These are phyloP conservation scores for Corythornis cristatus DNA, from an alignment of 2,113 vertebrate genomes.

Conservation along the genomic window DNA sequence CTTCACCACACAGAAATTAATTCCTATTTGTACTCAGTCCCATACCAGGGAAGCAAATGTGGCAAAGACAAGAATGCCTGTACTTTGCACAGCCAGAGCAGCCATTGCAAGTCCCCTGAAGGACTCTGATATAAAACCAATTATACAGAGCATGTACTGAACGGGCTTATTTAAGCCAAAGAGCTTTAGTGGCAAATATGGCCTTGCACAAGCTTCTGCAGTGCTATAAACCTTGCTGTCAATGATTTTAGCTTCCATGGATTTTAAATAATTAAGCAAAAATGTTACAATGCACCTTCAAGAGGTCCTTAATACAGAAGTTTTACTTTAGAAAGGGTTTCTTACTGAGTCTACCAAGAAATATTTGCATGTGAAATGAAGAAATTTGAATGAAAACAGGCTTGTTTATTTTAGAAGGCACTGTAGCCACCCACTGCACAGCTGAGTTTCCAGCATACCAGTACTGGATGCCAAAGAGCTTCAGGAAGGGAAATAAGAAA, in stretches of 20 bases:
- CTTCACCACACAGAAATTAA: neutral
- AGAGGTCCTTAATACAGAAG: neutral
- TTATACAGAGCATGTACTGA: neutral
- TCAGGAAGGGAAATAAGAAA: conserved; percentile 25
- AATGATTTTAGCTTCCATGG: neutral
- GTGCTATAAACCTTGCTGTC: neutral
- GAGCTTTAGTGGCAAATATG: neutral
- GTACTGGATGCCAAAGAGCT: conserved; percentile 28
- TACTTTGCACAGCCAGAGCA: neutral
- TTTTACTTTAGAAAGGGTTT: conserved; percentile 19
- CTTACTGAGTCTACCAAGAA: neutral
- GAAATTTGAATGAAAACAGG: conserved; percentile 38
- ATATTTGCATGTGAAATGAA: conserved; percentile 43
- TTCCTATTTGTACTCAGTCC: neutral
- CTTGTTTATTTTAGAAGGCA: conserved; percentile 43
- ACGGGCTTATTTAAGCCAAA: neutral
- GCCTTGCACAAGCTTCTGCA: neutral
- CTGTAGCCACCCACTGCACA: neutral
- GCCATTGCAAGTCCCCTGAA: neutral
- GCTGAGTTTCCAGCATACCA: conserved; percentile 28
- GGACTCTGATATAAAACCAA: neutral
- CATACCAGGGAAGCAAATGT: neutral
- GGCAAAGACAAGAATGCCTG: neutral
- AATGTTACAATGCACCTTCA: neutral
- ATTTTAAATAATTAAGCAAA: conserved; percentile 15